These are phyloP conservation scores for Pegea sp. DNA, from an alignment of 23 tunicate species.

Conservation along the genomic window DNA sequence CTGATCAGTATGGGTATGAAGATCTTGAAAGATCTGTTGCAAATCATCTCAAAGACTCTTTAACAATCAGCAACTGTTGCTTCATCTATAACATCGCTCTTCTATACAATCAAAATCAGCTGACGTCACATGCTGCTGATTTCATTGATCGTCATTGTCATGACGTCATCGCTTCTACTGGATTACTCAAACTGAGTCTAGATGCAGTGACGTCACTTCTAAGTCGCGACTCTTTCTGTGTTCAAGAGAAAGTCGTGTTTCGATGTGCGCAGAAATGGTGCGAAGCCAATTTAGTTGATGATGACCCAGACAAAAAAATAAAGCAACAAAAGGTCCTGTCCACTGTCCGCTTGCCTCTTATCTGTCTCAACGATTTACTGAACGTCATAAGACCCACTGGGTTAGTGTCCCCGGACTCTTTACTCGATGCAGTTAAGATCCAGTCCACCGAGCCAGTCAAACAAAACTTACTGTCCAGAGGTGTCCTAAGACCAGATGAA, in stretches of 20 bases:
- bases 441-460: conserved; percentile 57
- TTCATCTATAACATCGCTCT: conserved; percentile 56
- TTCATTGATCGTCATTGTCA: conserved; percentile 76
- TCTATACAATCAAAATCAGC: conserved; percentile 35
- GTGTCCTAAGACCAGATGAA: conserved; percentile 60
- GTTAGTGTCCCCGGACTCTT: conserved; percentile 36
- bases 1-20: conserved; percentile 77
- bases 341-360: conserved; percentile 64
- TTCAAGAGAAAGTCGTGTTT: conserved; percentile 81
- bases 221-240: conserved; percentile 84
- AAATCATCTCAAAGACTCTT: conserved; percentile 12
- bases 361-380: conserved; percentile 52
- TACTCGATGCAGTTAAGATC: conserved; percentile 68
- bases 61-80: conserved; percentile 55
- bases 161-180: conserved; percentile 34
- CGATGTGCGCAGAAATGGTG: conserved; percentile 76
- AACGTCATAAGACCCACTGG: conserved; percentile 73
- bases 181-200: conserved; percentile 21
- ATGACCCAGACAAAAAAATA: conserved; percentile 1
- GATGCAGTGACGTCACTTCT: conserved; percentile 46
- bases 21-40: conserved; percentile 52
- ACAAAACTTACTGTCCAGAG: conserved; percentile 29
- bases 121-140: conserved; percentile 45
- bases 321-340: conserved; percentile 23
- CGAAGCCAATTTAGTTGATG: conserved; percentile 9